phyloP scores from a whole-genome alignment of 2,797 vertebrate genomes.

The Spinus olivaceus region DNA sequence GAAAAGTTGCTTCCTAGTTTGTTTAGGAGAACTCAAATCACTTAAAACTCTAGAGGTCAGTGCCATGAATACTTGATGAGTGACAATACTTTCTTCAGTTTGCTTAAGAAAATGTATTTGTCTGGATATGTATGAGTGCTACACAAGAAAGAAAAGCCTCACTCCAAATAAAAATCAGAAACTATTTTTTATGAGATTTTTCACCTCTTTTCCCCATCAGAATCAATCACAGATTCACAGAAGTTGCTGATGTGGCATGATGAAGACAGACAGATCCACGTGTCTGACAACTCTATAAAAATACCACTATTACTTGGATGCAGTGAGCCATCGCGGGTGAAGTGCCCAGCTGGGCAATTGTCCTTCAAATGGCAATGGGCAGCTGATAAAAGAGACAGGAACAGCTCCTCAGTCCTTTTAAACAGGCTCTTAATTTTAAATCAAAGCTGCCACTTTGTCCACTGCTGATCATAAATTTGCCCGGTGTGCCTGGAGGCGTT shows the following conservation, averaged over 20 bases:
- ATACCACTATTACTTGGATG: neutral
- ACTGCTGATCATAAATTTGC: neutral
- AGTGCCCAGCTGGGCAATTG: neutral
- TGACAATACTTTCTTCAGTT: neutral
- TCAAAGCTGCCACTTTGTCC: neutral
- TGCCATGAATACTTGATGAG: neutral
- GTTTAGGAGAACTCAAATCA: neutral
- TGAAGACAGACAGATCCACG: neutral
- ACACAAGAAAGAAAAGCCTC: neutral
- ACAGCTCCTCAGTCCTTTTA: neutral
- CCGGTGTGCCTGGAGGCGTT: neutral
- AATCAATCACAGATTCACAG: neutral
- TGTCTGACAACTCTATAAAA: neutral
- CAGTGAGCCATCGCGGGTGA: neutral
- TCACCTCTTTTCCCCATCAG: neutral
- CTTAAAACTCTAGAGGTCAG: neutral
- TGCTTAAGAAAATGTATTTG: neutral
- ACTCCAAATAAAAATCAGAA: neutral
- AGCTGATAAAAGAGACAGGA: neutral
- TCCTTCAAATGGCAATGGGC: neutral
- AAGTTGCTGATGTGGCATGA: neutral
- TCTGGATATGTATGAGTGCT: neutral
- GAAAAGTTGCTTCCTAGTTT: slow-evolving; percentile 7
- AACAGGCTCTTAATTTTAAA: neutral
- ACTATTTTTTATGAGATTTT: neutral